Evolutionary conservation across 2,888 invertebrate genomes (phyloP).

Genomic region (Hydraecia micacea): DNA sequence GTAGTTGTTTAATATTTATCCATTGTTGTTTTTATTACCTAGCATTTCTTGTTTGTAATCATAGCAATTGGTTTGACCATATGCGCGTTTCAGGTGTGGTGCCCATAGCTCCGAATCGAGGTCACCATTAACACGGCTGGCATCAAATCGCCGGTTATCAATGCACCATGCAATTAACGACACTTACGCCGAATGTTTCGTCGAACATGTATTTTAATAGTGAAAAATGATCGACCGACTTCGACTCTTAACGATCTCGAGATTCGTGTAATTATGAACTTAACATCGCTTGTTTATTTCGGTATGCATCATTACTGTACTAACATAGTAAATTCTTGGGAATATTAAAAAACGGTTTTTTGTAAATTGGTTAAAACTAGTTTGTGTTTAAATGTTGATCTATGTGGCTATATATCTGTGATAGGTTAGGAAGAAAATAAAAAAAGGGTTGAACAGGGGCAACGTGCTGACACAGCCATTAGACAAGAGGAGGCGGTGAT

Average conservation of each 20-base stretch:
- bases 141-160: conserved; percentile 80
- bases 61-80: conserved; percentile 54
- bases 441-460: conserved; percentile 67
- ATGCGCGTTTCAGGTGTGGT: conserved; percentile 57
- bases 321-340: conserved; percentile 70
- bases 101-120: conserved; percentile 54
- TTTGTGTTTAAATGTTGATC: conserved; percentile 53
- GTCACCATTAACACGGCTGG: conserved; percentile 68
- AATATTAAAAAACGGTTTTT: conserved; percentile 76
- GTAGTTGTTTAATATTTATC: conserved; percentile 52
- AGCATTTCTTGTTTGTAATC: conserved; percentile 51
- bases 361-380: conserved; percentile 65
- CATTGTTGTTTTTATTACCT: conserved; percentile 61
- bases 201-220: conserved; percentile 80
- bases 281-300: conserved; percentile 80
- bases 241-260: conserved; percentile 77
- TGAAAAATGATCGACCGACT: conserved; percentile 81
- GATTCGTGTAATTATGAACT: conserved; percentile 82
- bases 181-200: conserved; percentile 75
- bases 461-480: conserved; percentile 76
- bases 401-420: conserved; percentile 47
- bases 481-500: conserved; percentile 74
- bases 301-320: conserved; percentile 72
- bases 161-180: conserved; percentile 77
- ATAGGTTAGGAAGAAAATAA: conserved; percentile 59